Conservation (phyloP, 2,888 invertebrate species). For the Trichogramma evanescens region DNA sequence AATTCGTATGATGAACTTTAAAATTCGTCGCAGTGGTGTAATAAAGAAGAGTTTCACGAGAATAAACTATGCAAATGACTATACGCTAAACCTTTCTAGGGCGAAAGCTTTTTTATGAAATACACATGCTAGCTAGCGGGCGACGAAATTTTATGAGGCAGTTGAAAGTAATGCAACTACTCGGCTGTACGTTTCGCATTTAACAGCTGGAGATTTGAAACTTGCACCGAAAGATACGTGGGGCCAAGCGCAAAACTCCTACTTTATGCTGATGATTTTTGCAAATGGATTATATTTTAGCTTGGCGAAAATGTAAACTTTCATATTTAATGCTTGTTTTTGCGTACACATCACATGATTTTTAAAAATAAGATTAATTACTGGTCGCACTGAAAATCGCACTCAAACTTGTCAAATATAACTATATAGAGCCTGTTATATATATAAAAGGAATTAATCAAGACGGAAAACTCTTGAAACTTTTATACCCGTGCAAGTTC, state of each 20-base stretch:
- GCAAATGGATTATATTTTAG: not conserved
- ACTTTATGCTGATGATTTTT: slow-evolving; percentile 10
- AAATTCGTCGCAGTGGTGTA: no score
- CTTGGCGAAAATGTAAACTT: not conserved
- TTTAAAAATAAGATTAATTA: not conserved
- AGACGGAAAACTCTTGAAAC: not conserved
- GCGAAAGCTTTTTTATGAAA: no score
- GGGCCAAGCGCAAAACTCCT: not conserved
- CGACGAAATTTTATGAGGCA: not conserved
- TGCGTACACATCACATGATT: not conserved
- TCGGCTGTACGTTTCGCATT: not conserved
- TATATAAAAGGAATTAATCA: not conserved
- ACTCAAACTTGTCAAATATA: not conserved
- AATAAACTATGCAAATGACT: no score
- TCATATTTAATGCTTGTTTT: not conserved
- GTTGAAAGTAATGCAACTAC: not conserved
- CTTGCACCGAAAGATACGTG: slow-evolving; percentile 1
- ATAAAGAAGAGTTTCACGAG: no score
- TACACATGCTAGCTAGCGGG: no score
- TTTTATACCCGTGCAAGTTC: no score
- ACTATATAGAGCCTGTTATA: not conserved
- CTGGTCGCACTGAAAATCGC: not conserved
- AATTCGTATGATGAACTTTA: no score
- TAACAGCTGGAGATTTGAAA: slow-evolving; percentile 4
- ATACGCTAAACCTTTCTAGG: no score